Evolutionary conservation across 1,140 invertebrate genomes (phyloP), one percentile per base, ranked within the genome.

Genomic region (Temnothorax nylanderi): DNA sequence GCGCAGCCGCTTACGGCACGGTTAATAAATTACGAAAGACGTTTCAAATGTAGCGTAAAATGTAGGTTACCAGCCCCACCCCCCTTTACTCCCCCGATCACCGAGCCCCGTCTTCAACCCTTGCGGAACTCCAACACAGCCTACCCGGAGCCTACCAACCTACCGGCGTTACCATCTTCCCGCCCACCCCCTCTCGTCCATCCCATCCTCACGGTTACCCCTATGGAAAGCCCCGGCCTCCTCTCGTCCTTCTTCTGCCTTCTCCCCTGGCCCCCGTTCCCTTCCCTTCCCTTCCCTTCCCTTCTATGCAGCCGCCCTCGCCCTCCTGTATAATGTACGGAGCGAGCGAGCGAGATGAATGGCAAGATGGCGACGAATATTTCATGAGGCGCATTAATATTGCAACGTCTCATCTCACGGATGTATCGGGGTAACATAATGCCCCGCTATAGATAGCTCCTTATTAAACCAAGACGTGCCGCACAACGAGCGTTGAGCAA

Each of bases 361-460:
- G 93, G 94, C 94, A 94, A 95, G 94, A 94, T 92, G 94, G 91
- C 94, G 92, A 93, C 94, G 94, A 95, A 95, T 94, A 95, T 94
- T 95, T 95, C 93, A 95, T 92, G 94, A 94, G 93, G 91, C 90
- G 92, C 92, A 94, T 95, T 95, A 95, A 95, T 95, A 94, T 94
- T 95, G 92, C 94, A 95, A 92, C 92, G 93, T 94, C 94, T 95
- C 94, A 94, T 95, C 94, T 95, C 94, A 93, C 92, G 94, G 93
- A 95, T 95, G 94, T 95, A 95, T 95, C 94, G 94, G 93, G 94
- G 92, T 94, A 95, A 95, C 94, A 94, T 94, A 95, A 94, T 94
- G 94, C 94, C 90, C 85, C 91, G 93, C 94, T 95, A 95, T 95
- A 94, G 93, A 94, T 94, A 94, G 94, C 93, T 94, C 93, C 94